Base-by-base conservation (phyloP, 2,888 invertebrate species). In the Pyrocoelia pectoralis region DNA sequence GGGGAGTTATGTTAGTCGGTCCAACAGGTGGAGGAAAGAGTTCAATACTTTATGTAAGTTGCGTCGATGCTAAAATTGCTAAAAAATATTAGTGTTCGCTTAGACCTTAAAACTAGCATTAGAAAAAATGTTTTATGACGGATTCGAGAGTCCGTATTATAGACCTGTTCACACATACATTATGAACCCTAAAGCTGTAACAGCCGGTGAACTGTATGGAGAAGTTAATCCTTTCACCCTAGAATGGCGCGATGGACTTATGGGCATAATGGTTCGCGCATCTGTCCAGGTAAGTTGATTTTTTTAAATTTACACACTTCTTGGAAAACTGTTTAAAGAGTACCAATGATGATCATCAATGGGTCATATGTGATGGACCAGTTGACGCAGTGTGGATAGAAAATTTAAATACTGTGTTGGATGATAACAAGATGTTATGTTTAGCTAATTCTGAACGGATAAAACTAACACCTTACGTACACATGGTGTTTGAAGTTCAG, bases 301-400 rank as follows among this genome's bases (percentile, higher is more conserved):
- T n/a, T 33, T 33, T 6, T 13, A 14, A n/a, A 24, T 29, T n/a
- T n/a, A n/a, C n/a, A n/a, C n/a, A n/a, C n/a, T n/a, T n/a, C n/a
- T n/a, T n/a, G n/a, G 24, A 24, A 3, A 24, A 5, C 6, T 24
- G 57, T 64, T 66, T 69, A 55, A 58, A 84, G 84, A 77, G 76
- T 61, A 78, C 77, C 60, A 85, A 83, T 2, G 84, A 88, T 58
- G 89, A 94, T 72, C 95, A 95, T 77, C 95, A 95, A 75, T 96
- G 95, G 95, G 86, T 95, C 55, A 88, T 95, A 41, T 95, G 94
- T 79, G 95, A 95, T 77, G 95, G 95, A 0, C 95, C 93, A 0
- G 95, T 96, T 0, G 95, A 95, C 79, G 95, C 95, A 0, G 90
- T 95, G 14, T 96, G 96, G 95, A 95, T 96, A 67, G 96, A 96